Base-by-base conservation (phyloP, 1,140 invertebrate genomes). In the Drosophila mojavensis region DNA sequence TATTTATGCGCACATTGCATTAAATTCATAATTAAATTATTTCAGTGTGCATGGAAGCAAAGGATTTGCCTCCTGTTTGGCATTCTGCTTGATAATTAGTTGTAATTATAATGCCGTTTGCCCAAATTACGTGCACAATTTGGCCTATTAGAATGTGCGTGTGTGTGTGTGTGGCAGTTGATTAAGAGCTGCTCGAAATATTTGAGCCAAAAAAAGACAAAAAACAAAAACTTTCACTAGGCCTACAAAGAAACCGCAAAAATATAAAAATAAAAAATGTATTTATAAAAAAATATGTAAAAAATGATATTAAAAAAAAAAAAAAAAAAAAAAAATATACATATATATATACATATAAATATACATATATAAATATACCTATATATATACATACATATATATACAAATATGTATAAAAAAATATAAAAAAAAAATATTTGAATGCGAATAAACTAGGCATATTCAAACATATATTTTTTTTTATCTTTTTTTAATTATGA, bases 1-100 rank as follows among this genome's bases (percentile, higher is more conserved):
- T 86, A 81, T 81, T 86, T 81, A 86, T 85, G 81, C 66, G 75
- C 81, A 85, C 76, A 86, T 73, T 68, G 76, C 78, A 79, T 76
- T 78, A 65, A 64, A 68, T 60, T 66, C 48, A 48, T 74, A 82
- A 86, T 88, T 83, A 67, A 82, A 83, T 82, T 79, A 88, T 88
- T 82, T 39, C 67, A 45, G 28, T 62, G 28, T 47, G 45, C 9
- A 9, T 20, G 28, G 30, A 39, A 51, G 59, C 28, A 30, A 15
- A 58, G 43, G 43, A 50, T 20, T 61, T 36, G 5, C 15, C 36
- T 36, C 15, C 3, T 45, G 26, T 59, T n/a, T 48, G 26, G 5
- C 55, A 58, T 58, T 43, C 28, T 30, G 24, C 45, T 47, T 7
- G 28, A 15, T 50, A 59, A 59, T 67, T 59, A 50, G 48, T 13